These are phyloP conservation scores for Xiphophorus hellerii DNA, from an alignment of 2,113 vertebrate genomes.

Conservation along the genomic window DNA sequence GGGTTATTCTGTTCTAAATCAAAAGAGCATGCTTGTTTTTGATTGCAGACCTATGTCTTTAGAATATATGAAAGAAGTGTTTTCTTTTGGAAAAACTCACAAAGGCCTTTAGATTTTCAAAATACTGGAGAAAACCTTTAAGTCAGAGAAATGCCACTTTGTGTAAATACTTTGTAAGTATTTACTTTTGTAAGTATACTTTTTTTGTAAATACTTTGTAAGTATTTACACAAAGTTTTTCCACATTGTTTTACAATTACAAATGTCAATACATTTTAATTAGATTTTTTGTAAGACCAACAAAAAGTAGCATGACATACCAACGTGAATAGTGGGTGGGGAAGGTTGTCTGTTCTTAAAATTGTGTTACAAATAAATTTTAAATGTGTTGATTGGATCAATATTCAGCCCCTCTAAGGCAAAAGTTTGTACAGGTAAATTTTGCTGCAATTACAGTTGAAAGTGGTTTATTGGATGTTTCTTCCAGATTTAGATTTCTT, in stretches of 20 bases:
- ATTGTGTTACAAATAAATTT: neutral
- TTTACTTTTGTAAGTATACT: too few relatives aligned
- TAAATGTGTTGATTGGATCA: neutral
- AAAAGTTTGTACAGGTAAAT: neutral
- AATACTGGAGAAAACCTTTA: neutral
- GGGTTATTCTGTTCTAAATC: neutral
- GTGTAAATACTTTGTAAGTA: neutral
- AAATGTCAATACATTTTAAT: neutral
- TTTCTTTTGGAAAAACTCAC: neutral
- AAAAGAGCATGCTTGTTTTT: neutral
- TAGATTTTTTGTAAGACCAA: neutral
- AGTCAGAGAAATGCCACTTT: neutral
- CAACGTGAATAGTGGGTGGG: neutral
- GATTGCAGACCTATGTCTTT: conserved; percentile 2
- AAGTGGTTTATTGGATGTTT: neutral
- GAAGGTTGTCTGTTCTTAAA: neutral
- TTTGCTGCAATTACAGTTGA: neutral
- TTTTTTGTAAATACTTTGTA: neutral
- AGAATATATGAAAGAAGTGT: neutral
- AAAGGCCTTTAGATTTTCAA: neutral
- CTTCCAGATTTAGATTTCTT: neutral
- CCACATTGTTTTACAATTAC: too few relatives aligned
- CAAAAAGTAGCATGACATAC: neutral
- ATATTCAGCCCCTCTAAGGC: too few relatives aligned
- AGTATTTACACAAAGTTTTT: too few relatives aligned